phyloP scores from a whole-genome alignment of 2,888 invertebrate genomes.

The Agriotes lineatus region DNA sequence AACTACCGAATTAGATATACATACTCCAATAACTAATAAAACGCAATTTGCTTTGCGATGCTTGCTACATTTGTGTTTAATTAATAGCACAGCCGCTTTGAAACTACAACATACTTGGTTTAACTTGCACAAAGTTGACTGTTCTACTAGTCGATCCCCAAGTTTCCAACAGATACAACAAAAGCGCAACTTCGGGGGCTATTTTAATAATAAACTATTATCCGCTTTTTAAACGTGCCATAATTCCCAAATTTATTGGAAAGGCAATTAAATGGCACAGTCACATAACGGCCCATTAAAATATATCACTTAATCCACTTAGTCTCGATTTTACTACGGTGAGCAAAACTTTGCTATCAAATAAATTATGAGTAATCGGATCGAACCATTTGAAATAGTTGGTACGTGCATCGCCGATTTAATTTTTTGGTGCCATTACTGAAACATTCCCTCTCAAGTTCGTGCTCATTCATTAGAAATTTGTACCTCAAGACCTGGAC shows the following conservation, averaged over 20 bases:
- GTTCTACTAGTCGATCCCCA: not conserved
- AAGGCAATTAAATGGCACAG: not conserved
- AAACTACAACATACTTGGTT: not conserved
- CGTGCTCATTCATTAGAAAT: too few relatives aligned
- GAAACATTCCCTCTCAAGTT: too few relatives aligned
- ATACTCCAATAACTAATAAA: not conserved
- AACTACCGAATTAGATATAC: not conserved
- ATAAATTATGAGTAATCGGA: not conserved
- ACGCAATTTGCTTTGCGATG: not conserved
- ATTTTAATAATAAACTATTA: not conserved
- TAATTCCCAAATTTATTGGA: not conserved
- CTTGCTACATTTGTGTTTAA: not conserved
- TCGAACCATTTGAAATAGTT: not conserved
- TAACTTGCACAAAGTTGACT: not conserved
- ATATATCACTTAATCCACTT: slow-evolving; percentile 5
- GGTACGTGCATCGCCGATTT: too few relatives aligned
- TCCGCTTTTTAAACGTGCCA: too few relatives aligned
- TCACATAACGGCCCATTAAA: not conserved
- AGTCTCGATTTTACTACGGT: not conserved
- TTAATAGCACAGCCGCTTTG: not conserved
- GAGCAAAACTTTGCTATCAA: not conserved
- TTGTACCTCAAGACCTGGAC: too few relatives aligned
- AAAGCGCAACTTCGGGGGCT: too few relatives aligned
- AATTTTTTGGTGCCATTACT: too few relatives aligned
- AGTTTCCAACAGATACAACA: not conserved